These are phyloP conservation scores for Eupsittula cactorum DNA, from an alignment of 2,113 vertebrate genomes.

Conservation along the genomic window DNA sequence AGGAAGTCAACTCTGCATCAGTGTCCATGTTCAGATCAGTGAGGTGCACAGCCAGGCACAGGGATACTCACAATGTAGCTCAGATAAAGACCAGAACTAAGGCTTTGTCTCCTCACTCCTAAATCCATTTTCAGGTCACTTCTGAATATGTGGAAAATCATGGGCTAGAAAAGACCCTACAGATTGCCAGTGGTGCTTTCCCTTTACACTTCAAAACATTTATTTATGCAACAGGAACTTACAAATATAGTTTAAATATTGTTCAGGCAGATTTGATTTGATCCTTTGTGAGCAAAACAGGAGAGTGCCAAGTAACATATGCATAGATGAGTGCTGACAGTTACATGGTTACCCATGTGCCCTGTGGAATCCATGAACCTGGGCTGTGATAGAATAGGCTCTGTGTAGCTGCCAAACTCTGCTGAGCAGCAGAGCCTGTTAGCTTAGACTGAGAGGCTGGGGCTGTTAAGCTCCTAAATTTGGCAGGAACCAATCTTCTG, in stretches of 20 bases:
- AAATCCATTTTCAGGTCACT: background rate
- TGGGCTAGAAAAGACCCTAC: background rate
- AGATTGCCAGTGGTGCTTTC: background rate
- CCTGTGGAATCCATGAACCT: background rate
- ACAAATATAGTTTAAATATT: background rate
- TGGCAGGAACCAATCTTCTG: background rate
- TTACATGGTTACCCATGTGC: background rate
- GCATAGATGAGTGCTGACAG: background rate
- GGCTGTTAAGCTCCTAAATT: background rate
- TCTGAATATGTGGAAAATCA: background rate
- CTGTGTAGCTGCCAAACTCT: background rate
- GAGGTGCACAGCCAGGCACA: background rate
- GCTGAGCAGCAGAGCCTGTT: background rate
- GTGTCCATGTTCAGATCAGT: background rate
- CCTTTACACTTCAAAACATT: background rate
- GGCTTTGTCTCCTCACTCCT: background rate
- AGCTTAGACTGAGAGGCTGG: background rate
- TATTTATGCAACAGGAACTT: background rate
- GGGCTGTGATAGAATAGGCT: rapidly evolving
- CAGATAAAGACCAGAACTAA: background rate
- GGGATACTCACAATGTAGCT: rapidly evolving
- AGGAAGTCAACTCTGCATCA: background rate
- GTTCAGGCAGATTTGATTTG: background rate
- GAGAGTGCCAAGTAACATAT: background rate
- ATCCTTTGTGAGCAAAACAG: background rate